Percentiles rank a stretch among this genome's conserved stretches.
phyloP scores from a whole-genome alignment of 1,140 invertebrate species.

The Periplaneta americana region DNA sequence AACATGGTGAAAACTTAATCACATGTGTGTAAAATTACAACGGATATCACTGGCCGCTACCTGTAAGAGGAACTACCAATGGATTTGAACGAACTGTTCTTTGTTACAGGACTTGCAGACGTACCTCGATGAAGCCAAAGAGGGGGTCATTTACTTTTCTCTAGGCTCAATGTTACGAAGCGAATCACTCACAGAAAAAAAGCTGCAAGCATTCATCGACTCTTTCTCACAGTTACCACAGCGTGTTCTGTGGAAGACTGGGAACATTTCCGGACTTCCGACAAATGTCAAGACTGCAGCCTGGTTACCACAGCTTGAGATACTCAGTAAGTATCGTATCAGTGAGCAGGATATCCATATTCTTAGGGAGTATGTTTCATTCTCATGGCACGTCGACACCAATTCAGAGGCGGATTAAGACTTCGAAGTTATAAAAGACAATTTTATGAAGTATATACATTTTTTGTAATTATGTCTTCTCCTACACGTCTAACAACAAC shows the following conservation, averaged over 20 bases:
- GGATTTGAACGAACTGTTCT: background rate
- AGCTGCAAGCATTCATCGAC: constrained; percentile 23
- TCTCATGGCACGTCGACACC: too few relatives aligned
- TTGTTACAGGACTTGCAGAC: constrained; percentile 20
- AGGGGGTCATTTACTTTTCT: constrained; percentile 35
- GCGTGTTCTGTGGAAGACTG: constrained; percentile 48
- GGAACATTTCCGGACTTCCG: constrained; percentile 45
- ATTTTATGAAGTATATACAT: too few relatives aligned
- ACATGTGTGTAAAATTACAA: background rate
- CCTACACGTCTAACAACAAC: too few relatives aligned
- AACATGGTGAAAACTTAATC: background rate
- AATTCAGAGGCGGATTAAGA: too few relatives aligned
- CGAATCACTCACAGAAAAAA: constrained; percentile 25
- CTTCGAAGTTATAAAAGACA: too few relatives aligned
- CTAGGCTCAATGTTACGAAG: constrained; percentile 31
- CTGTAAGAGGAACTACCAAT: background rate
- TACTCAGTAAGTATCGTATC: constrained; percentile 52
- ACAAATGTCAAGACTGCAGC: constrained; percentile 50
- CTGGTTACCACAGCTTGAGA: constrained; percentile 58
- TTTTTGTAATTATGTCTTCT: too few relatives aligned
- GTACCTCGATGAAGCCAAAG: constrained; percentile 23
- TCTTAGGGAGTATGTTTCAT: background rate
- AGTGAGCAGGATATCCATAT: too few relatives aligned
- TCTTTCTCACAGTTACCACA: constrained; percentile 37
- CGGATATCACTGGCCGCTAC: background rate